Percentiles rank a stretch among this genome's conserved stretches.
phyloP scores from a whole-genome alignment of 1,140 invertebrate species.

The Brachionus manjavacas region DNA sequence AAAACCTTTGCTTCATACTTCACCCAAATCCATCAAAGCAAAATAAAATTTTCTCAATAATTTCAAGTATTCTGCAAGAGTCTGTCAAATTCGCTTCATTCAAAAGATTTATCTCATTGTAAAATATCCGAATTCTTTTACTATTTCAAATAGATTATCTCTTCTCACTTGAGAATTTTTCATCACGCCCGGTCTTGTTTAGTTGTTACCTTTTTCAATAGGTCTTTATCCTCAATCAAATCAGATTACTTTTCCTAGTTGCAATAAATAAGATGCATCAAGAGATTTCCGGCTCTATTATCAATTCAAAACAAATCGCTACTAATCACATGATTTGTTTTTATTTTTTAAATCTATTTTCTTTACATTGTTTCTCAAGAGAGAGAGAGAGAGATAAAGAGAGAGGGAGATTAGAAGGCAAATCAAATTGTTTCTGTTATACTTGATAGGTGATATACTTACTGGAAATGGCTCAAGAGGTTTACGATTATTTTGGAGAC shows the following conservation, averaged over 20 bases:
- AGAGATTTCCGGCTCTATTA: background rate
- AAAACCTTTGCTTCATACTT: background rate
- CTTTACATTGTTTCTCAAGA: background rate
- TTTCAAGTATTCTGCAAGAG: background rate
- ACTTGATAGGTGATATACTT: constrained; percentile 31
- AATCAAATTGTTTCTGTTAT: background rate
- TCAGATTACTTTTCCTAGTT: background rate
- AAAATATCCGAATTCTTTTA: background rate
- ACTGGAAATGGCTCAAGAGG: constrained; percentile 13
- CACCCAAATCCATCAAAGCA: background rate
- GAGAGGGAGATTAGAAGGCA: background rate
- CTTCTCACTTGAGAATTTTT: background rate
- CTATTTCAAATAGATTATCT: background rate
- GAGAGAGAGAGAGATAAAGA: background rate
- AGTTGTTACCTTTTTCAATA: background rate
- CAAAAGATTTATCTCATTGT: background rate
- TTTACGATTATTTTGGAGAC: background rate
- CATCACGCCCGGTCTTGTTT: background rate
- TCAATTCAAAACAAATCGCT: background rate
- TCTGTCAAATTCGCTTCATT: background rate
- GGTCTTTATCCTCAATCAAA: background rate
- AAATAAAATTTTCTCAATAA: background rate
- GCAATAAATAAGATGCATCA: background rate
- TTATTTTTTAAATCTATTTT: background rate
- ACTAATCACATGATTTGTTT: background rate